Base-by-base conservation (phyloP, 2,797 vertebrate species). In the Xenentodon cancila region DNA sequence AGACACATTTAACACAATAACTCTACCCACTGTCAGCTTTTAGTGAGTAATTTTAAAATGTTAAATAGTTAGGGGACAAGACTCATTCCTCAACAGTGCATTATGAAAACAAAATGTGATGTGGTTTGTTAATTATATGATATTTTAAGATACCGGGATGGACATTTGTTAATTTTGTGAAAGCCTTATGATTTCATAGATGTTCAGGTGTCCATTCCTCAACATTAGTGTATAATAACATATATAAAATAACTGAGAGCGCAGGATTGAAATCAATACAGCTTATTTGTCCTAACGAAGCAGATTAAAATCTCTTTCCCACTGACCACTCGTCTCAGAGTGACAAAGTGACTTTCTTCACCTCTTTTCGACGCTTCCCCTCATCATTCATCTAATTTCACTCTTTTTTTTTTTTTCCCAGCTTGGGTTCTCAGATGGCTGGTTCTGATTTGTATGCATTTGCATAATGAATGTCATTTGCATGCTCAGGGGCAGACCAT, bases 381-480 rank as follows among this genome's bases (percentile, higher is more conserved):
- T 57, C 64, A 59, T 78, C 80, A 81, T 82, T 88, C 81, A 77
- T 84, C 85, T 90, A 84, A 86, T 91, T 91, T 85, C 79, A 84
- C 86, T 90, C 84, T 88, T 85, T 82, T 74, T 88, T 88, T 85
- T 82, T 74, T 88, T 82, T 88, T 83, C 85, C 87, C 88, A 91
- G 89, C 89, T 83, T 69, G 70, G 86, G 89, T 95, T 95, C 92
- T 96, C 94, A 94, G 94, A 95, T 95, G 94, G 94, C 95, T 94
- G 95, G 92, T 89, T 91, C 94, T 95, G 88, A 96, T 97, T 97
- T 97, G 95, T 95, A 96, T 96, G 88, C 72, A 97, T 97, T 96
- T 96, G 95, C 95, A 97, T 96, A 96, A 97, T 96, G 94, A 93
- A 94, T 91, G 94, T 95, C 91, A 96, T 97, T 96, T 97, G 93